A percentile compares a stretch with the other conserved stretches of the same genome.
These are phyloP conservation scores for Bombus ignitus DNA, from an alignment of 1,140 invertebrate genomes.

Conservation along the genomic window DNA sequence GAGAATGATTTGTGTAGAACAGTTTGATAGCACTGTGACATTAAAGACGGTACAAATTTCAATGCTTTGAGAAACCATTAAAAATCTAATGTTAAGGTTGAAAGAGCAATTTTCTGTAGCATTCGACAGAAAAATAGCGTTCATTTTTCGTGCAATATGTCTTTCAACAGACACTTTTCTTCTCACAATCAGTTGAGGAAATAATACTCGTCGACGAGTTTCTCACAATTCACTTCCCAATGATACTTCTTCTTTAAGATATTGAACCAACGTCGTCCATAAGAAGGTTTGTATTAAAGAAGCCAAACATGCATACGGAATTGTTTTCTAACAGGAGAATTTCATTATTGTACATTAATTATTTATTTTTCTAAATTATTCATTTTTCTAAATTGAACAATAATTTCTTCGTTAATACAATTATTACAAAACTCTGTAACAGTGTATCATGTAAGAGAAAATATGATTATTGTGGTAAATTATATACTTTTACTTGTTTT, in stretches of 20 bases:
- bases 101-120: slow-evolving; percentile 49
- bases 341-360: neutral
- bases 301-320: neutral
- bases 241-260: slow-evolving; percentile 26
- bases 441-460: neutral
- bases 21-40: neutral
- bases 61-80: slow-evolving; percentile 23
- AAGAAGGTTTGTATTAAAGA: neutral
- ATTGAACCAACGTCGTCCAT: neutral
- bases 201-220: slow-evolving; percentile 37
- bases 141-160: slow-evolving; percentile 46
- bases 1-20: slow-evolving; percentile 1
- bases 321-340: neutral
- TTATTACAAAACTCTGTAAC: neutral
- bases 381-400: neutral
- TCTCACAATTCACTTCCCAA: neutral
- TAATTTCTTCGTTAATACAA: neutral
- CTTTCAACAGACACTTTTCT: slow-evolving; percentile 60
- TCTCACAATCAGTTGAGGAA: neutral
- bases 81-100: slow-evolving; percentile 20
- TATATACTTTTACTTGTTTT: neutral
- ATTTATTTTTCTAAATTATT: neutral
- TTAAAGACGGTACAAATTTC: too few species aligned
- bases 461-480: neutral
- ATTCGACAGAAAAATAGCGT: slow-evolving; percentile 52